Base-by-base conservation (phyloP, 1,140 invertebrate genomes). In the Cyphomyrmex costatus region DNA sequence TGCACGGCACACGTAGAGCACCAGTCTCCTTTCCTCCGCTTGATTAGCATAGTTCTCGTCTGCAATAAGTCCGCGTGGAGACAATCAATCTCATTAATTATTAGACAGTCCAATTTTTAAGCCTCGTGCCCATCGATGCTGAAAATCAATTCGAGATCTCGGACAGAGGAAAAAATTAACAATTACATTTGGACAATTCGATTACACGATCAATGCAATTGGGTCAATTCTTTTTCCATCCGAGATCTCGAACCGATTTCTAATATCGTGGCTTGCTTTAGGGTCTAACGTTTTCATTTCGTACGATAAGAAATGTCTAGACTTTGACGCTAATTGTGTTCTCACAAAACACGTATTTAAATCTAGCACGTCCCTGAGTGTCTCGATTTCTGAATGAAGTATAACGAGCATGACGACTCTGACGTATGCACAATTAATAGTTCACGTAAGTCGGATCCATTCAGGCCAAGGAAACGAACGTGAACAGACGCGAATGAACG, bases 1-100 rank as follows among this genome's bases (percentile, higher is more conserved):
- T 3, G 96, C 97, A 71, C 97, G 96, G 93, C 98, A 98, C 2
- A 98, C 96, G 94, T 97, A 98, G 46, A 98, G 96, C 6, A 96
- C 95, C 19, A 36, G 36, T 8, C 16, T 82, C 63, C 42, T 87
- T 49, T 19, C 16, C 24, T 88, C 78, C 36, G 91, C 88, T 46
- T 91, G 88, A 86, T 92, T 91, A 19, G 71, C 84, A 33, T 71
- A 68, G 24, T 27, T 70, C 10, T 89, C 78, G 16, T 89, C 88
- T 86, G 78, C 6, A 53, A 85, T 4, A 27, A 53, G 10, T 56
- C 5, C 46, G 2, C 3, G 14, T 4, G 14, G 5, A 19, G 36
- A 77, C 24, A 14, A 65, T 46, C 7, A 14, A 1, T 46, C 36
- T 42, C 14, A 27, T 49, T 14, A 49, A 66, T 66, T 21, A 27